Evolutionary conservation across 2,888 invertebrate species (phyloP).

Genomic region (Hypsopygia costalis): DNA sequence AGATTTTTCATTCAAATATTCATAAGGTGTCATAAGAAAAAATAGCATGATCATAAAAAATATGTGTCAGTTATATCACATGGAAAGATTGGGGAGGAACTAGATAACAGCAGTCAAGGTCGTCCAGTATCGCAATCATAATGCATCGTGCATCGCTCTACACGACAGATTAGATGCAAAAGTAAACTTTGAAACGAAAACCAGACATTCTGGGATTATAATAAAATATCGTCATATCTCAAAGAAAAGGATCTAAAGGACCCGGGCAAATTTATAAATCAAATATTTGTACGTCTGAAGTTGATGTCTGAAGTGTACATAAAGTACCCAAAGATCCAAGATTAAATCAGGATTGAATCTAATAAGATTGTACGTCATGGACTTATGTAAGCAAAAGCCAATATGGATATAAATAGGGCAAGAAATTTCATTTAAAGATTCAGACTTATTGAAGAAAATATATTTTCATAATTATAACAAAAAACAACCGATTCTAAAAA

Average conservation of each 20-base stretch:
- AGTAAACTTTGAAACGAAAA: conserved; percentile 22
- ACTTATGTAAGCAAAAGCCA: too few relatives aligned
- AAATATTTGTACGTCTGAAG: conserved; percentile 9
- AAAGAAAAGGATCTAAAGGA: conserved; percentile 1
- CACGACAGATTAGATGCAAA: conserved; percentile 58
- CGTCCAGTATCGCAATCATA: conserved; percentile 44
- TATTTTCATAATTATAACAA: too few relatives aligned
- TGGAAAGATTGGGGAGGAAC: conserved; percentile 34
- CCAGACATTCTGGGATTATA: conserved; percentile 1
- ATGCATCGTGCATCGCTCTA: conserved; percentile 40
- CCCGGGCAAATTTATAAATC: neutral
- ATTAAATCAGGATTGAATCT: conserved; percentile 6
- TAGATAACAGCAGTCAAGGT: conserved; percentile 63
- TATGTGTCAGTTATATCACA: conserved; percentile 42
- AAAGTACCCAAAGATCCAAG: neutral
- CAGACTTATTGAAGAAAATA: too few relatives aligned
- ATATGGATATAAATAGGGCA: too few relatives aligned
- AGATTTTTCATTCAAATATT: too few relatives aligned
- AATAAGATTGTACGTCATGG: too few relatives aligned
- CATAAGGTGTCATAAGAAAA: too few relatives aligned
- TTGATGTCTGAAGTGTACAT: conserved; percentile 2
- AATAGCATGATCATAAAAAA: conserved; percentile 17
- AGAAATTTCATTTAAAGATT: too few relatives aligned
- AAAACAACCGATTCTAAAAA: too few relatives aligned
- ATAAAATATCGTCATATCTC: neutral